Evolutionary conservation across 2,113 vertebrate genomes (phyloP), one percentile per base, ranked within the genome.

Genomic region (Lipophrys pholis): DNA sequence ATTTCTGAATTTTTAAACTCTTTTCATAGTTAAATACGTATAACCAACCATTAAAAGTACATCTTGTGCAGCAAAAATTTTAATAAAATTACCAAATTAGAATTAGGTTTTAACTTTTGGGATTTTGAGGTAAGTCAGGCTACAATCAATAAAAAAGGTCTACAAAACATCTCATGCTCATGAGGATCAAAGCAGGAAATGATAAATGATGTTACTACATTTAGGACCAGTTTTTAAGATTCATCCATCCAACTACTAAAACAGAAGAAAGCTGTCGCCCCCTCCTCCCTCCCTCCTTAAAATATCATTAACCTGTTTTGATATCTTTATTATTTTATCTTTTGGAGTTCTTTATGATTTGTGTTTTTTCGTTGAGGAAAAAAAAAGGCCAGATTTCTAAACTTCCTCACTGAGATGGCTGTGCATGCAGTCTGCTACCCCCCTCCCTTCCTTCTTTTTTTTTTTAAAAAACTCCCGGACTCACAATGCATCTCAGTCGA

Each of bases 401-500:
- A 83, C 81, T 80, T 83, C 56, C 21, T 74, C 78, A 77, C 83
- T 56, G 45, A 86, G 94, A 93, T 92, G 94, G 96, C 94, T 95
- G 84, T 96, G 96, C 97, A 98, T 98, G 97, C 68, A 76, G 79
- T 81, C 80, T 52, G 1, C 83, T 80, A 65, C 52, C 1, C 11
- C 45, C 66, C 62, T 53, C 64, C 12, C 10, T 16, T 55, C 49
- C 6, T 21, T 51, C 9, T 17, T 21, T 21, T 46, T 66, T 48
- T 67, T 2, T 88, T 88, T 92, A 82, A 93, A 93, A 76, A 91
- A 93, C 95, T 91, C 94, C 86, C 68, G 93, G 91, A 95, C 94
- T 93, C 95, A 95, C 95, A 91, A 92, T 93, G 93, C 95, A 94
- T 90, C 94, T 93, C 93, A 94, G 88, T 91, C 91, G 89, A 95